phyloP scores from a whole-genome alignment of 2,113 vertebrate species.

The Xiphorhynchus elegans region DNA sequence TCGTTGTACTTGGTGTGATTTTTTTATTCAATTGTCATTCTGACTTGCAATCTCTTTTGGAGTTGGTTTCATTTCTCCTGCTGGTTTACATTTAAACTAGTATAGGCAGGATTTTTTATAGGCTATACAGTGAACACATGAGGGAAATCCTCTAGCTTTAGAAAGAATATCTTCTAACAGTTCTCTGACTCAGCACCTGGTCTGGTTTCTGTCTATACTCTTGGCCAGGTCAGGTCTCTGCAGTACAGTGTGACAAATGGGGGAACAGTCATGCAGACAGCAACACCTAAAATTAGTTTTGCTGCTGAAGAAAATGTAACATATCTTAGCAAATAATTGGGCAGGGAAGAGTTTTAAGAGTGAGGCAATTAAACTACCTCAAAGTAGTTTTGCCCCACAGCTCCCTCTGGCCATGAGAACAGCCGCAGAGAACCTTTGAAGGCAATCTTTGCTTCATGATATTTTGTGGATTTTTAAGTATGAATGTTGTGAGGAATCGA shows the following conservation, averaged over 20 bases:
- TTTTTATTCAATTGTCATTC: too few species aligned
- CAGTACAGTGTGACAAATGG: neutral
- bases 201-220: neutral
- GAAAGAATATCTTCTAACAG: neutral
- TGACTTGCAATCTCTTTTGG: too few species aligned
- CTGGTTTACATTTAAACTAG: too few species aligned
- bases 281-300: neutral
- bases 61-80: too few species aligned
- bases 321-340: neutral
- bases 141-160: neutral
- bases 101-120: neutral
- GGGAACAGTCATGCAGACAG: neutral
- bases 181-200: neutral
- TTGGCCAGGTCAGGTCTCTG: neutral
- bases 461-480: neutral
- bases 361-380: neutral
- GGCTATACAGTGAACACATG: neutral
- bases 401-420: neutral
- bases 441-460: neutral
- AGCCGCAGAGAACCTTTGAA: neutral
- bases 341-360: neutral
- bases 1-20: too few species aligned
- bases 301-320: neutral
- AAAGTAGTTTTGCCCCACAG: neutral
- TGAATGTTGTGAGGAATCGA: neutral